Base-by-base conservation (phyloP, 2,888 invertebrate species). In the Brachylomia viminalis region DNA sequence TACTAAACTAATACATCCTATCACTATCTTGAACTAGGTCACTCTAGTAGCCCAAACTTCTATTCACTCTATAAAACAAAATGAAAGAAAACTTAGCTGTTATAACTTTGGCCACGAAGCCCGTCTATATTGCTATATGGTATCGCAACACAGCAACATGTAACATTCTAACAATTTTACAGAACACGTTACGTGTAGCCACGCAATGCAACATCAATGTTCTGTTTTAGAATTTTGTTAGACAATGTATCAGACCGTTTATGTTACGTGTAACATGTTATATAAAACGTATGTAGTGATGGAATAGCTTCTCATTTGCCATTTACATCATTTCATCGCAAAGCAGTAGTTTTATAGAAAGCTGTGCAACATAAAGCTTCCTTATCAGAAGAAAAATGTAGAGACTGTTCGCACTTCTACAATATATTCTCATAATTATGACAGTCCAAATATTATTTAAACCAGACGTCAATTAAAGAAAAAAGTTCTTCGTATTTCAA, bases 131-230 rank as follows among this genome's bases (percentile, higher is more conserved):
- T 38, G 56, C n/a, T 10, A 56, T 47, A 47, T 75, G 17, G 20
- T 49, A 69, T 47, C 69, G 69, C 38, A 68, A 75, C 73, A 54
- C n/a, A 5, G 58, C 38, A 47, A 73, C 67, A 52, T 45, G 68
- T 66, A 33, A 78, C 67, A 38, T 54, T 67, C 23, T 27, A 17
- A 79, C 68, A 78, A n/a, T 54, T 54, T 69, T 56, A 56, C 27
- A 75, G 47, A 15, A 67, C 38, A 79, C 47, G 56, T 79, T 70
- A 58, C 80, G 20, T 79, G 47, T 69, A 58, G 30, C 49, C 17
- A 15, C 5, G n/a, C 20, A 15, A n/a, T 42, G n/a, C n/a, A 58
- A 58, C 15, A 17, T 23, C 23, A 17, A n/a, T 79, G 30, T 58
- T 58, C 30, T 49, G 30, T 69, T 56, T 58, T 20, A 17, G 33